These are phyloP conservation scores for Anarhynchus alexandrinus DNA, from an alignment of 2,113 vertebrate species.

Conservation along the genomic window DNA sequence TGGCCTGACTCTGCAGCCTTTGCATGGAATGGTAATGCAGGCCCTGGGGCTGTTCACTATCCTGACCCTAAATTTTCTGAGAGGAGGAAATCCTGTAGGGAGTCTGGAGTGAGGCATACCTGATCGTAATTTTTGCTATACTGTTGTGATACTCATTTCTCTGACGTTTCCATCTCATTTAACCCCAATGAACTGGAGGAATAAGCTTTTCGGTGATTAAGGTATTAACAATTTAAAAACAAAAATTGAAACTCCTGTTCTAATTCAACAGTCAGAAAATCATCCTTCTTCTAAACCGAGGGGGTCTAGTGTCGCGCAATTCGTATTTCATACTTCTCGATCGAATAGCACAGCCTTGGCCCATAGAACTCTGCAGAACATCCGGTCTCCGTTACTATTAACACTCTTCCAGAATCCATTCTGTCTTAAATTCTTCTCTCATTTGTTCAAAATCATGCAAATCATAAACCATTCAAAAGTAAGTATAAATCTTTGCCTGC, in stretches of 20 bases:
- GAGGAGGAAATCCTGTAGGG: neutral
- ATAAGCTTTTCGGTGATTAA: neutral
- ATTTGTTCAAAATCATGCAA: neutral
- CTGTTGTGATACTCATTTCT: neutral
- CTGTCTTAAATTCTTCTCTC: neutral
- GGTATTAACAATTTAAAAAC: neutral
- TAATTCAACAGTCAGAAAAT: neutral
- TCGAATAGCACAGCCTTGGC: neutral
- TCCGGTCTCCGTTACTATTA: neutral
- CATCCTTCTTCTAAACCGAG: neutral
- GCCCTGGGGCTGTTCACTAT: neutral
- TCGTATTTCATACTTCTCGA: neutral
- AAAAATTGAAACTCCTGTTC: neutral
- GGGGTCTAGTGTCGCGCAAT: neutral
- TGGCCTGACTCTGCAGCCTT: neutral
- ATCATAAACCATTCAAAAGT: neutral
- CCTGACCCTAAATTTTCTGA: neutral
- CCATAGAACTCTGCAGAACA: neutral
- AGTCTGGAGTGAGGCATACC: neutral
- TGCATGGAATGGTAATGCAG: neutral
- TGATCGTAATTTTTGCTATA: neutral
- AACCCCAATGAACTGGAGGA: neutral
- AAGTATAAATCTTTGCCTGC: neutral
- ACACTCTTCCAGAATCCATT: neutral
- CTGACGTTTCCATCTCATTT: neutral